A percentile compares a stretch with the other conserved stretches of the same genome.
These are phyloP conservation scores for Hyperopisus bebe DNA, from an alignment of 2,113 vertebrate species.

Conservation along the genomic window DNA sequence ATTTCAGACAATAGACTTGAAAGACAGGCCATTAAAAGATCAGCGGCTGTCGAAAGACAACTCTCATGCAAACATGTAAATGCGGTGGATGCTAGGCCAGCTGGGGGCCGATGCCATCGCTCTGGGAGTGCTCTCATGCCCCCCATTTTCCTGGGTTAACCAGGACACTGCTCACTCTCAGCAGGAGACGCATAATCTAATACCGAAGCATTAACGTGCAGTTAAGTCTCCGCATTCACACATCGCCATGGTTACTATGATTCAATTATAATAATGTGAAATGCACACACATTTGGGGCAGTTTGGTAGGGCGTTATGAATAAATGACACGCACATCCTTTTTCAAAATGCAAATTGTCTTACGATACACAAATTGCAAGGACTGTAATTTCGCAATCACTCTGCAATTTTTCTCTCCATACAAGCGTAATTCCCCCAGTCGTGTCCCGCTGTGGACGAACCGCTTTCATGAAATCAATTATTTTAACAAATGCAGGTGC, in stretches of 20 bases:
- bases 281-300: background rate
- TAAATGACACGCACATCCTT: background rate
- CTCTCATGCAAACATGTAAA: background rate
- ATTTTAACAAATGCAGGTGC: background rate
- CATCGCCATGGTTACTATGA: conserved; percentile 9
- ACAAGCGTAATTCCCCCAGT: background rate
- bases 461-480: background rate
- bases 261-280: conserved; percentile 7
- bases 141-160: background rate
- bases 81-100: background rate
- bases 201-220: background rate
- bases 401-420: conserved; percentile 17
- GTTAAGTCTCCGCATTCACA: background rate
- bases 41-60: background rate
- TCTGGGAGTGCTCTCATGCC: background rate
- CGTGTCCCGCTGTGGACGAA: background rate
- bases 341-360: background rate
- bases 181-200: background rate
- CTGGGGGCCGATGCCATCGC: background rate
- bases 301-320: conserved; percentile 1
- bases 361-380: background rate
- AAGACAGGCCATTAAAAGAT: background rate
- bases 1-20: background rate
- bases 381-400: background rate
- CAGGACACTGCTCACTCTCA: background rate